phyloP scores from a whole-genome alignment of 2,113 vertebrate genomes.

The Poecile atricapillus region DNA sequence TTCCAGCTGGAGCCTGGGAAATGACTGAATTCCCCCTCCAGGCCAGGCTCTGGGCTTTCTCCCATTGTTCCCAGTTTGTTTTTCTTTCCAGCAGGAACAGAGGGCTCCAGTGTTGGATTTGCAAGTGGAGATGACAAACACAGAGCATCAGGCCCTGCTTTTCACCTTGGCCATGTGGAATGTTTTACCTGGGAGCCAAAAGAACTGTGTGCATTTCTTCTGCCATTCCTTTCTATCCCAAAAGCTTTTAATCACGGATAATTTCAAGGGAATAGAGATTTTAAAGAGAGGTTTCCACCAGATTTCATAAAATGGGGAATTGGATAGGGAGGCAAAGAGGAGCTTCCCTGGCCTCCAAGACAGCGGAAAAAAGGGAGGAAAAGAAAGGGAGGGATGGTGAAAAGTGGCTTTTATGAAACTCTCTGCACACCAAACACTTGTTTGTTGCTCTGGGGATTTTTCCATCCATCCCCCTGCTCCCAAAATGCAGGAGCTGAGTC shows the following conservation, averaged over 20 bases:
- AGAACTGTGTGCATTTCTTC: background rate
- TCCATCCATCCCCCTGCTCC: background rate
- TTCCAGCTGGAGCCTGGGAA: background rate
- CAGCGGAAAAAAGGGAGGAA: background rate
- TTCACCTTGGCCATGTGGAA: background rate
- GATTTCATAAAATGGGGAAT: background rate
- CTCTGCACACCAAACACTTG: background rate
- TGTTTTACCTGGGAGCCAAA: background rate
- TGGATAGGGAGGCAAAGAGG: background rate
- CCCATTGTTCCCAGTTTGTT: conserved; percentile 32
- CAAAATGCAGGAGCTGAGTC: background rate
- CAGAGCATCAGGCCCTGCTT: background rate
- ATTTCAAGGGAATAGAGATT: background rate
- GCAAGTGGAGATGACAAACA: background rate
- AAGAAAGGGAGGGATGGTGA: background rate
- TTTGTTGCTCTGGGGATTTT: background rate
- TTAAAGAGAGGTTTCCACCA: background rate
- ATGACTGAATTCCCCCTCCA: background rate
- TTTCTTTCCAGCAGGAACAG: conserved; percentile 32
- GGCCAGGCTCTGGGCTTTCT: conserved; percentile 6
- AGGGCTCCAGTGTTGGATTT: background rate
- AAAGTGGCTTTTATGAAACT: background rate
- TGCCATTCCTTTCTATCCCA: background rate
- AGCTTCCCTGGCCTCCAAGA: background rate
- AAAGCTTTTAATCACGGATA: background rate